These are phyloP conservation scores for Aricia agestis DNA, from an alignment of 1,140 invertebrate species.

Conservation along the genomic window DNA sequence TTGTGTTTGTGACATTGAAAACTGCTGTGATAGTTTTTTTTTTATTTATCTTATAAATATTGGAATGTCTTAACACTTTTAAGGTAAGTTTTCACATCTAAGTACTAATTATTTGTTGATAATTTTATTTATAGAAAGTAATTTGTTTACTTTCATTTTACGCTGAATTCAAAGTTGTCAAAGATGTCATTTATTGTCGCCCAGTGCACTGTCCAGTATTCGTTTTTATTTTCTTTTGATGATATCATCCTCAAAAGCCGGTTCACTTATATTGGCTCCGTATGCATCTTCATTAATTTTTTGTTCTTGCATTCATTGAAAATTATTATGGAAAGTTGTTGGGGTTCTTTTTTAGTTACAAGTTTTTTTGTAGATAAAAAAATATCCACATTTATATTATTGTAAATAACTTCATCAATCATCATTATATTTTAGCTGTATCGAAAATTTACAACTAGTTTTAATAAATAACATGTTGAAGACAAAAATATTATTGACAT, in stretches of 20 bases:
- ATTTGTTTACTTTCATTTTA: background rate
- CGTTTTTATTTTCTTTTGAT: background rate
- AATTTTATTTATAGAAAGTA: background rate
- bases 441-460: too few relatives aligned
- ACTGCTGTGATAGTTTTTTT: slow-evolving; percentile 41
- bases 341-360: background rate
- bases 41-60: slow-evolving; percentile 36
- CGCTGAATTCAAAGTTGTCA: too few relatives aligned
- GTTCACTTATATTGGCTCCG: background rate
- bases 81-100: slow-evolving; percentile 43
- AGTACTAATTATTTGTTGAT: background rate
- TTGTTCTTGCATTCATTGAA: background rate
- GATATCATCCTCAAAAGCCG: slow-evolving; percentile 3
- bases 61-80: slow-evolving; percentile 58
- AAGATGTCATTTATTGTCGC: background rate
- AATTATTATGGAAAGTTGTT: background rate
- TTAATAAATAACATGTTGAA: background rate
- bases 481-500: background rate
- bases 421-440: too few relatives aligned
- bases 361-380: too few relatives aligned
- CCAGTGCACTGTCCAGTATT: background rate
- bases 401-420: too few relatives aligned
- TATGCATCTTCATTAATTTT: background rate
- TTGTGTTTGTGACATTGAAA: slow-evolving; percentile 63
- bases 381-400: too few relatives aligned